Evolutionary conservation across 2,888 invertebrate genomes (phyloP), one percentile per base, ranked within the genome.

Genomic region (Mythimna pallens): DNA sequence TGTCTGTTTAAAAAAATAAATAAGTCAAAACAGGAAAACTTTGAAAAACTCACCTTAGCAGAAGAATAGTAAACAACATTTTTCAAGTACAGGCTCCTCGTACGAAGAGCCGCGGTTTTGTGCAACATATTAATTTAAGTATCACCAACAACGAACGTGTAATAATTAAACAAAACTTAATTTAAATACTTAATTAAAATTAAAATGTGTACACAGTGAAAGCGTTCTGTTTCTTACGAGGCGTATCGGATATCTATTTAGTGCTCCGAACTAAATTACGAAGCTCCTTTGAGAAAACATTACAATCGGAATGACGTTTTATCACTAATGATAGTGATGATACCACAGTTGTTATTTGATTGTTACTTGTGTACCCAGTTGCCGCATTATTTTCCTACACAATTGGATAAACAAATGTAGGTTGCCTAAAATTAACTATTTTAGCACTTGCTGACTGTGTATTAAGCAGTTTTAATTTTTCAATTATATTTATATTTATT

Each of bases 51-150:
- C 87, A 94, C 94, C 93, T 92, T 93, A 9, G 91, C 81, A 22
- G 94, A 90, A 3, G 95, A 95, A 88, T 92, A 94, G 79, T 87
- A 92, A 47, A 92, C 90, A 47, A 93, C 85, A 83, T 92, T 92
- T 83, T 91, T 93, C 69, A 93, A 78, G 50, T 91, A 86, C 64
- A 89, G 88, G 73, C 90, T 90, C 89, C 88, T 93, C 80, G 90
- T 79, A 10, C 93, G 93, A 81, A 94, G 89, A 88, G 89, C 88
- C 81, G 92, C 90, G 5, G 93, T 89, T 88, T 92, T 95, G 75
- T 92, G 91, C 81, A 94, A 92, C 95, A 95, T 95, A 88, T 74
- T 86, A 79, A 75, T 73, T 74, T 65, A 82, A 73, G 72, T 62
- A 77, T 81, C 82, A 83, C 82, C 85, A 83, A 78, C 77, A 79